phyloP scores from a whole-genome alignment of 1,140 invertebrate genomes.

The Drosophila novamexicana region DNA sequence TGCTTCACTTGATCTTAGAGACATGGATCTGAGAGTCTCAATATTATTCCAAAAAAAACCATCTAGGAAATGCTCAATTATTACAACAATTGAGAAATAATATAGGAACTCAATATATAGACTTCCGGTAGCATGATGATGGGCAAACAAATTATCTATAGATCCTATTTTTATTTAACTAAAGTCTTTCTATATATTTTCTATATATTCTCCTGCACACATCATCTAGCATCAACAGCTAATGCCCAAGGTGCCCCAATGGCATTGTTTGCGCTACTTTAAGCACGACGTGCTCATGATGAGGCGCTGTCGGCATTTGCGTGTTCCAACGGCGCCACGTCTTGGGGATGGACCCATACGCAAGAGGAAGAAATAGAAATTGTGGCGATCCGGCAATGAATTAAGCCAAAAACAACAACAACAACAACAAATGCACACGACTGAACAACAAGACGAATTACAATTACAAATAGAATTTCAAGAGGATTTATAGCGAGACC shows the following conservation, averaged over 20 bases:
- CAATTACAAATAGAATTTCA: constrained; percentile 63
- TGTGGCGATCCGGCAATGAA: constrained; percentile 13
- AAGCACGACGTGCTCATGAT: constrained; percentile 89
- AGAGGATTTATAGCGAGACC: constrained; percentile 73
- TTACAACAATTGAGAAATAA: too few species aligned
- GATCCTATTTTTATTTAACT: too few species aligned
- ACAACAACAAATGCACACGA: constrained; percentile 57
- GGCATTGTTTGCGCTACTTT: constrained; percentile 91
- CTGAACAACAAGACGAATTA: constrained; percentile 64
- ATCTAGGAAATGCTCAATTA: too few species aligned
- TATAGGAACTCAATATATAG: too few species aligned
- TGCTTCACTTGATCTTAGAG: background rate
- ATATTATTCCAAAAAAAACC: too few species aligned
- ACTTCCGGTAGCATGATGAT: too few species aligned
- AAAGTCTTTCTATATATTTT: background rate
- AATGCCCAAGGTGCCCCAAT: constrained; percentile 88
- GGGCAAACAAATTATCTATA: too few species aligned
- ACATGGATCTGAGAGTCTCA: too few species aligned
- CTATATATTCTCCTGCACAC: background rate
- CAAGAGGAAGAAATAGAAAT: constrained; percentile 68
- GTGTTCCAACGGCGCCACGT: constrained; percentile 76
- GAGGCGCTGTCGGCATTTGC: constrained; percentile 87
- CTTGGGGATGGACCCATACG: constrained; percentile 75
- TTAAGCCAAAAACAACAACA: constrained; percentile 24
- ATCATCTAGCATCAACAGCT: constrained; percentile 69